Evolutionary conservation across 2,797 vertebrate species (phyloP), one percentile per base, ranked within the genome.

Genomic region (Coregonus ussuriensis): DNA sequence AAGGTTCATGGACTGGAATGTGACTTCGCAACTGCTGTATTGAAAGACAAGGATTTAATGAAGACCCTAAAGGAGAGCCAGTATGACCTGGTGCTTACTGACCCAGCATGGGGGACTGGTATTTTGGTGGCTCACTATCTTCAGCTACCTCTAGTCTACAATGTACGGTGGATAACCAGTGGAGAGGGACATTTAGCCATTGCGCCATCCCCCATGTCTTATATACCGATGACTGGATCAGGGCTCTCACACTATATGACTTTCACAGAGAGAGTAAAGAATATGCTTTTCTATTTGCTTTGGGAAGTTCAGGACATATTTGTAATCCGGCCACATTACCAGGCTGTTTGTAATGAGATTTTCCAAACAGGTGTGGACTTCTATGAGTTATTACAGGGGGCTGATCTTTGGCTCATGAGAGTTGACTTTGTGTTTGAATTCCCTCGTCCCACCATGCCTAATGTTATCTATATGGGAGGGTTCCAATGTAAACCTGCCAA

Each of bases 161-260:
- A 91, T 21, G 91, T 86, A 66, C 87, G 91, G 59, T 92, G 92
- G 91, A 87, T 87, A 74, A 79, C 83, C 79, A 81, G 85, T 74
- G 89, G 89, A 9, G 91, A 93, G 77, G 87, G 84, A 77, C 92
- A 91, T 83, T 83, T 90, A 1, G 71, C 80, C 15, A 78, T 90
- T 35, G 89, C 92, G 18, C 92, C 92, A 0, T 91, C 91, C 21
- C 91, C 90, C 83, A 41, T 91, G 52, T 79, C 91, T 35, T 91
- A 90, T 53, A 52, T 91, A 70, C 91, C 92, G 25, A 87, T 86
- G 13, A 47, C 0, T 47, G 0, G 2, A 11, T 47, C 41, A 47
- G 41, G 41, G 41, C 7, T 0, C 9, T 47, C 56, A 59, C 5
- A 59, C 56, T 21, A 59, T 7, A 59, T 59, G 56, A 59, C 18